Evolutionary conservation across 2,888 invertebrate genomes (phyloP).

Genomic region (Lingula anatina): DNA sequence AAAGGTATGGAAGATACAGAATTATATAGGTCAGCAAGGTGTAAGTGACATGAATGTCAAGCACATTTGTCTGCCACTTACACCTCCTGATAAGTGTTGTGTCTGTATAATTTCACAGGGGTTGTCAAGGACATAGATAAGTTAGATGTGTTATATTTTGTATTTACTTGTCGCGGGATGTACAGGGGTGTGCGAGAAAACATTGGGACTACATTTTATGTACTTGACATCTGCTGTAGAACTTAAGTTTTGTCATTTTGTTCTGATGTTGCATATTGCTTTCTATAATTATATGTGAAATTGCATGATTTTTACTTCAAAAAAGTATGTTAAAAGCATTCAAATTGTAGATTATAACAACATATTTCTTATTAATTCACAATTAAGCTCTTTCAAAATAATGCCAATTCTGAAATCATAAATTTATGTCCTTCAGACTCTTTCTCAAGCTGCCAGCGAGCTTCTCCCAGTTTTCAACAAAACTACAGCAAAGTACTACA

Average conservation of each 20-base stretch:
- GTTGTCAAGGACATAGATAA: too few relatives aligned
- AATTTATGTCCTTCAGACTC: too few relatives aligned
- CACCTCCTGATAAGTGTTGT: too few relatives aligned
- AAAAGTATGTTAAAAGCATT: not conserved
- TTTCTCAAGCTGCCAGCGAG: slow-evolving; percentile 95
- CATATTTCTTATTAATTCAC: slow-evolving; percentile 1
- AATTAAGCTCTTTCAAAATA: too few relatives aligned
- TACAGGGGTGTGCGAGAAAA: not conserved
- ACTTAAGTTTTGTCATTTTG: too few relatives aligned
- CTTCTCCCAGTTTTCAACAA: slow-evolving; percentile 95
- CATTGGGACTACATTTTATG: not conserved
- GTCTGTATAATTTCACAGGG: too few relatives aligned
- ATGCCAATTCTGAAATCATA: too few relatives aligned
- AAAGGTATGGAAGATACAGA: slow-evolving; percentile 65
- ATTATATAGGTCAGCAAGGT: not conserved
- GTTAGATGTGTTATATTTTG: not conserved
- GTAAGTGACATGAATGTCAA: not conserved
- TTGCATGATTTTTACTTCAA: not conserved
- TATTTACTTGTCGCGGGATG: not conserved
- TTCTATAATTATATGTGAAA: too few relatives aligned
- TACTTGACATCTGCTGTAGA: not conserved
- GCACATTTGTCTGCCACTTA: too few relatives aligned
- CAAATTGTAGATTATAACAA: not conserved
- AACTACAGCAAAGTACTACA: slow-evolving; percentile 85
- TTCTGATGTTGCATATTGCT: too few relatives aligned